Base-by-base conservation (phyloP, 2,113 vertebrate genomes). In the Mobula hypostoma region DNA sequence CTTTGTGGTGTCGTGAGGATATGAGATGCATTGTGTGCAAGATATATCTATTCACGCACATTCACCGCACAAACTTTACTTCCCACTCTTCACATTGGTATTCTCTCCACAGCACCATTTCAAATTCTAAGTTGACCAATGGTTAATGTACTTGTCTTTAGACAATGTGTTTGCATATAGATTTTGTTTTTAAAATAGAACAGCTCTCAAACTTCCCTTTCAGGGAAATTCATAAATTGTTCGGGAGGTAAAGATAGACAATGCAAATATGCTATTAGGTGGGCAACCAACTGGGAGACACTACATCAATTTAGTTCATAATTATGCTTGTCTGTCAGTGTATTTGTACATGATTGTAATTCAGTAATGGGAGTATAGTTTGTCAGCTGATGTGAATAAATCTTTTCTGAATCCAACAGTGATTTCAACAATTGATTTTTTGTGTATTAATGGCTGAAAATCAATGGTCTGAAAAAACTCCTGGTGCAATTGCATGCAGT, bases 81-180 rank as follows among this genome's bases (percentile, higher is more conserved):
- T 70, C 21, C 48, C 40, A 61, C 27, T 68, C 66, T 66, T 66
- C 61, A 66, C 0, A 32, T n/a, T 0, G 56, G 91, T 14, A 14
- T 29, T 12, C 96, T 94, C 94, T 32, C 85, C 14, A 88, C 12
- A 63, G 29, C 14, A n/a, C 24, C 83, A 90, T 6, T 19, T 15
- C 29, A 63, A 68, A 61, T 68, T 32, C 17, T 4, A 14, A 32
- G 29, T 66, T 90, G 61, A 61, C 15, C 58, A 32, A 90, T 90
- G 85, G 29, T 87, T 66, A 36, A 90, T 90, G n/a, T 66, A 32
- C 29, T 90, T n/a, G 61, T n/a, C 61, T 32, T 90, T 36, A 66
- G 32, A 90, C 61, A 90, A n/a, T 12, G 36, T 66, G 29, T 88
- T 87, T 88, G 85, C 66, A 6, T 90, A n/a, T 5, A 90, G 61